phyloP scores from a whole-genome alignment of 2,113 vertebrate species.

The Xiphorhynchus elegans region DNA sequence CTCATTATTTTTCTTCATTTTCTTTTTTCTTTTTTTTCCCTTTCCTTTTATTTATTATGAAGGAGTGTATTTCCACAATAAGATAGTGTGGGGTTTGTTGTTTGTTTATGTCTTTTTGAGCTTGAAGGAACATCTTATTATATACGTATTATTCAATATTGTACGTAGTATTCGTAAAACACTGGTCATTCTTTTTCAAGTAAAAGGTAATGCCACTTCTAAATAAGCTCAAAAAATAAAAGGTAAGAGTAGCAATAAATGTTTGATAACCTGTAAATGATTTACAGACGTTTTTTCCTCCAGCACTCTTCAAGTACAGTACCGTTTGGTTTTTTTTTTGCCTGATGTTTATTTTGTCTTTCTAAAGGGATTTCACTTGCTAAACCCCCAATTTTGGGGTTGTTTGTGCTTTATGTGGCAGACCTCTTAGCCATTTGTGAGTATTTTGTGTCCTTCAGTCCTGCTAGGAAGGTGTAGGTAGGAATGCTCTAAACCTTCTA shows the following conservation, averaged over 20 bases:
- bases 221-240: not conserved
- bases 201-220: not conserved
- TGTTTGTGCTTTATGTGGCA: not conserved
- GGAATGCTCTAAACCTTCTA: constrained; percentile 14
- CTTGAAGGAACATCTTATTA: not conserved
- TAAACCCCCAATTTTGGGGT: not conserved
- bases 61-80: not conserved
- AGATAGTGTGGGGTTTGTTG: not conserved
- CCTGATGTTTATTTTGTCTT: not conserved
- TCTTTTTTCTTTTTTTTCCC: not conserved
- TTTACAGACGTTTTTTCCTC: not conserved
- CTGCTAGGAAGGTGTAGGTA: constrained; percentile 18
- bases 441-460: not conserved
- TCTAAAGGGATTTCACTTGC: constrained; percentile 40
- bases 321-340: not conserved
- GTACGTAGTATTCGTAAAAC: not conserved
- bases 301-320: not conserved
- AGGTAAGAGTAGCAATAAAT: not conserved
- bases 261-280: not conserved
- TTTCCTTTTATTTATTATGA: not conserved
- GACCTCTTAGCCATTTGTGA: constrained; percentile 41
- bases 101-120: not conserved
- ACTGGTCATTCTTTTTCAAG: not conserved
- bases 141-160: not conserved
- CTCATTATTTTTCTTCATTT: not conserved